Conservation (phyloP, 2,797 vertebrate genomes). For the Sebastiscus albofasciatus region DNA sequence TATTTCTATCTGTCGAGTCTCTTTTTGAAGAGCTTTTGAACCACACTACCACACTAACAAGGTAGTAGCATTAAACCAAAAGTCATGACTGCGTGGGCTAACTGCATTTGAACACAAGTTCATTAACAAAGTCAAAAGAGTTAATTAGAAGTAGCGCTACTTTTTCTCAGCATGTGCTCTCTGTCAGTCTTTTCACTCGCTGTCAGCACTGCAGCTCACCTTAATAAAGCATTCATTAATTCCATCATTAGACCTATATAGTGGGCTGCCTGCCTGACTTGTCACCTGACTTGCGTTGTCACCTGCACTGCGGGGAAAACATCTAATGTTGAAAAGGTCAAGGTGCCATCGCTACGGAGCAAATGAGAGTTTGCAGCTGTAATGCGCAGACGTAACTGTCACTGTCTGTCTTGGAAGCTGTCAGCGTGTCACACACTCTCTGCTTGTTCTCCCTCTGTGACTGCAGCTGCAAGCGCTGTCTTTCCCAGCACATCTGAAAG, state of each 20-base stretch:
- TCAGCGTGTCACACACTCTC: constrained; percentile 4
- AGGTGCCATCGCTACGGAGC: constrained; percentile 33
- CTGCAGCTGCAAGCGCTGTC: not conserved
- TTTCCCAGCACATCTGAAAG: not conserved
- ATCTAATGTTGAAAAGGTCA: constrained; percentile 70
- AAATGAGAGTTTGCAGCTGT: constrained; percentile 61
- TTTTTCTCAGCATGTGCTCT: constrained; percentile 13
- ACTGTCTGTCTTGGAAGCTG: constrained; percentile 38
- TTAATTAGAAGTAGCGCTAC: not conserved
- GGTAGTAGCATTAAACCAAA: not conserved
- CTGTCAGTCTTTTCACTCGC: constrained; percentile 11
- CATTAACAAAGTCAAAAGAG: not conserved
- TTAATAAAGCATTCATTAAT: constrained; percentile 51
- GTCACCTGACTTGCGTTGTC: constrained; percentile 51
- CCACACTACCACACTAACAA: not conserved
- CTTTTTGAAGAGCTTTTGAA: not conserved
- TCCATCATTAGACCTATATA: constrained; percentile 45
- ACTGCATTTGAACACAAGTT: not conserved
- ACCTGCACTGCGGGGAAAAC: constrained; percentile 50
- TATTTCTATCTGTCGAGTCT: not conserved
- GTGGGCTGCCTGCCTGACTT: constrained; percentile 32
- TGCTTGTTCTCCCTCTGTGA: not conserved
- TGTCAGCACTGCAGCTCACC: constrained; percentile 12
- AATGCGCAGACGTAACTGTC: constrained; percentile 58
- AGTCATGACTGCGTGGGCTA: not conserved